Conservation (phyloP, 1,140 invertebrate species). For the Macrotrachela quadricornifera region DNA sequence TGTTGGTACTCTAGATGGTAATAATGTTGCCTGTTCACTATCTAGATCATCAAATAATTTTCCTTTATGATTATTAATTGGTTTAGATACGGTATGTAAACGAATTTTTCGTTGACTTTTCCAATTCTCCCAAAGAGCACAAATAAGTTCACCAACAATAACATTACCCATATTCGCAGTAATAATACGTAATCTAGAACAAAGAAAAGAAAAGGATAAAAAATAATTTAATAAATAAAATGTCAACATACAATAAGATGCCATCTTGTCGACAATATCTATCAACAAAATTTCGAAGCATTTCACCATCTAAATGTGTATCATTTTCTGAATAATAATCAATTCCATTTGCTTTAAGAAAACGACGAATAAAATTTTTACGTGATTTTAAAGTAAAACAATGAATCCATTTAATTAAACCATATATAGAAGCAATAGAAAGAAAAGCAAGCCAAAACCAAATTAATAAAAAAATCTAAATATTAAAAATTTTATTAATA, state of each 20-base stretch:
- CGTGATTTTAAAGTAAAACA: neutral
- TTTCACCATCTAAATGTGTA: conserved; percentile 14
- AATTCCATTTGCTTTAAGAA: conserved; percentile 2
- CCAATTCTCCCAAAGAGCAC: conserved; percentile 26
- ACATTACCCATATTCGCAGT: conserved; percentile 35
- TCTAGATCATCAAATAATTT: no score
- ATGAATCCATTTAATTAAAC: neutral
- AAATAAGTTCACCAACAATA: conserved; percentile 33
- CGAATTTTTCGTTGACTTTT: no score
- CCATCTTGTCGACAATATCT: conserved; percentile 35
- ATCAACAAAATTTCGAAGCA: conserved; percentile 30
- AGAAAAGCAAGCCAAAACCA: conserved; percentile 7
- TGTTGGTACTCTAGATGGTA: no score
- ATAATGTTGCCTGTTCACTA: no score
- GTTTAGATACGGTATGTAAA: no score
- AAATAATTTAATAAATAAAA: no score
- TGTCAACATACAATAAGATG: conserved; percentile 22
- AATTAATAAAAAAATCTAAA: conserved; percentile 3
- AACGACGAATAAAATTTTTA: neutral
- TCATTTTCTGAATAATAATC: neutral
- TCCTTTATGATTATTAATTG: no score
- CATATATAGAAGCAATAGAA: neutral
- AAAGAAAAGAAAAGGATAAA: no score
- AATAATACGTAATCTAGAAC: conserved; percentile 23
- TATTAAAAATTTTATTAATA: no score